Evolutionary conservation across 2,797 vertebrate species (phyloP).

Genomic region (Neosilurus mollespiculum): DNA sequence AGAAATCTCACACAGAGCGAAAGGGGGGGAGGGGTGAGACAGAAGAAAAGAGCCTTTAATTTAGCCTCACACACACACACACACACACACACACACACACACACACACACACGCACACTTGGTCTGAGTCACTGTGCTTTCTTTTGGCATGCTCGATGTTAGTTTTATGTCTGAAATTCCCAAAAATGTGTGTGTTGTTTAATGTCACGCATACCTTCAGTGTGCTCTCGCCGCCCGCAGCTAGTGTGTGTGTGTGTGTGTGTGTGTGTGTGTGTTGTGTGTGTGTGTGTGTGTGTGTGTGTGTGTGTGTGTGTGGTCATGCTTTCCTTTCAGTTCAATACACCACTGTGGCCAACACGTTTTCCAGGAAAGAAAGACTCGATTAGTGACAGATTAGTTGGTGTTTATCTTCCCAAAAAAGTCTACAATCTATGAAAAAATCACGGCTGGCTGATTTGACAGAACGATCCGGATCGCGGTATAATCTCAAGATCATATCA

Average conservation of each 20-base stretch:
- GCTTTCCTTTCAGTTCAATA: conserved; percentile 23
- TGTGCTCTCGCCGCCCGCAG: conserved; percentile 23
- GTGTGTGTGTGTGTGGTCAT: conserved; percentile 25
- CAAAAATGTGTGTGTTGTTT: conserved; percentile 34
- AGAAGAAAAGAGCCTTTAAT: conserved; percentile 51
- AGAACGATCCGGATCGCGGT: background rate
- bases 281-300: conserved; percentile 11
- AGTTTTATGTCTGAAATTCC: conserved; percentile 31
- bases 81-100: conserved; percentile 40
- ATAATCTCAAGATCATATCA: background rate
- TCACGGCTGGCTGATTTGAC: background rate
- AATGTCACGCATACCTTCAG: conserved; percentile 35
- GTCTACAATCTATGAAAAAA: too few relatives aligned
- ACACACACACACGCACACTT: conserved; percentile 30
- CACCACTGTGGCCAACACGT: conserved; percentile 15
- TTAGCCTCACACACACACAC: conserved; percentile 42
- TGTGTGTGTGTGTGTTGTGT: conserved; percentile 15
- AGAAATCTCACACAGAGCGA: conserved; percentile 72
- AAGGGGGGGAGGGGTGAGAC: conserved; percentile 36
- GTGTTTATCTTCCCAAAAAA: conserved; percentile 39
- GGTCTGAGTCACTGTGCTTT: conserved; percentile 14
- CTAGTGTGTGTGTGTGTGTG: conserved; percentile 12
- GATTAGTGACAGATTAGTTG: conserved; percentile 16
- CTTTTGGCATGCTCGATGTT: background rate
- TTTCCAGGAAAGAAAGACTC: conserved; percentile 25